Conservation (phyloP, 2,797 vertebrate genomes). For the Anguilla megastoma region DNA sequence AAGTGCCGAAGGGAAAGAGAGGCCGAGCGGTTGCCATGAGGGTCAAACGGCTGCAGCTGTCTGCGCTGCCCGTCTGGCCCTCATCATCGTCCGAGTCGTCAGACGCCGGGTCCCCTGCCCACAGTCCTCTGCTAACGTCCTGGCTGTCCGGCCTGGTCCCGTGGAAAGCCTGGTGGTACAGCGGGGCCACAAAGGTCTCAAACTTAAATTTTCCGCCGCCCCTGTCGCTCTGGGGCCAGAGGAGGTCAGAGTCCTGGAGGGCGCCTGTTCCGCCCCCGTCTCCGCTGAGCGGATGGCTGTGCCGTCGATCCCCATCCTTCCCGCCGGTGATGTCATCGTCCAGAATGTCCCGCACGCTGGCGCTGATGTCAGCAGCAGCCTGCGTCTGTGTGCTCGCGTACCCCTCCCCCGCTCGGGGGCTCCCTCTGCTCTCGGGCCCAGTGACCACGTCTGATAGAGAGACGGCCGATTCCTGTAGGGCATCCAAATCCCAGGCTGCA, state of each 20-base stretch:
- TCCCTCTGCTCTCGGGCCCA: not conserved
- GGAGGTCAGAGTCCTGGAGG: slow-evolving; percentile 3
- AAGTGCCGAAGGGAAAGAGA: not conserved
- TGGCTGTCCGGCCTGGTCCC: slow-evolving; percentile 51
- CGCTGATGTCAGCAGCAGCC: not conserved
- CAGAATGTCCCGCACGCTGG: slow-evolving; percentile 5
- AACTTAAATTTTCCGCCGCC: slow-evolving; percentile 52
- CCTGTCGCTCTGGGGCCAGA: slow-evolving; percentile 33
- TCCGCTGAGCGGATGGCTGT: not conserved
- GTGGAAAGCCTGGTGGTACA: slow-evolving; percentile 65
- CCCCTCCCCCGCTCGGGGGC: not conserved
- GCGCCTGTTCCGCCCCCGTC: not conserved
- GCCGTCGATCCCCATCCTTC: not conserved
- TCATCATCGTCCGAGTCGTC: not conserved
- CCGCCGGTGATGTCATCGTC: not conserved
- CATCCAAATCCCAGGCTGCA: too few species aligned
- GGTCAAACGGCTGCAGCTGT: not conserved
- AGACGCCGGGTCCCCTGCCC: not conserved
- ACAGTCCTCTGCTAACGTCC: not conserved
- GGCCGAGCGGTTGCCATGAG: not conserved
- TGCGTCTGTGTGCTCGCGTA: not conserved
- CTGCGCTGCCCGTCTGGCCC: not conserved
- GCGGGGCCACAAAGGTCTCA: slow-evolving; percentile 64
- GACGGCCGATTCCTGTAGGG: not conserved
- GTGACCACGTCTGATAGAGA: not conserved